These are phyloP conservation scores for Napeogenes sylphis DNA, from an alignment of 2,888 invertebrate genomes.

Conservation along the genomic window DNA sequence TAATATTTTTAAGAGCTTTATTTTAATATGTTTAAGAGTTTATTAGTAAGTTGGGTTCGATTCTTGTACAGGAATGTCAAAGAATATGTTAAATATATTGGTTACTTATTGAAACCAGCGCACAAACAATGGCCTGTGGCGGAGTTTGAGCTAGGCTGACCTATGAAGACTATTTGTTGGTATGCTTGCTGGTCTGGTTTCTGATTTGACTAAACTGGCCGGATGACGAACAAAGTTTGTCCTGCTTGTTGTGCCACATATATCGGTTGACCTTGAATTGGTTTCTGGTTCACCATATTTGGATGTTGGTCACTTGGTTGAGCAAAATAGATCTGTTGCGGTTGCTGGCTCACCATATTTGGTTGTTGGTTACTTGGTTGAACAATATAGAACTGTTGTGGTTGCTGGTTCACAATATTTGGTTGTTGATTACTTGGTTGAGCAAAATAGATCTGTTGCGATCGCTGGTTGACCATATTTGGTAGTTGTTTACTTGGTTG, in stretches of 20 bases:
- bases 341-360: slow-evolving; percentile 15
- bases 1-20: background rate
- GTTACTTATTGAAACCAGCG: slow-evolving; percentile 39
- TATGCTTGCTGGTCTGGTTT: slow-evolving; percentile 20
- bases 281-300: slow-evolving; percentile 17
- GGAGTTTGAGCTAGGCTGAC: slow-evolving; percentile 19
- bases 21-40: background rate
- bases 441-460: slow-evolving; percentile 19
- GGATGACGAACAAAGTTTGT: slow-evolving; percentile 22
- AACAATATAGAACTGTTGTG: too few species aligned
- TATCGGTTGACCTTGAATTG: slow-evolving; percentile 21
- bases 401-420: too few species aligned
- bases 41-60: slow-evolving; percentile 25
- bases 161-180: slow-evolving; percentile 21
- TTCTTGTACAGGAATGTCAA: slow-evolving; percentile 37
- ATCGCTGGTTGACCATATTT: slow-evolving; percentile 17
- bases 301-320: slow-evolving; percentile 27
- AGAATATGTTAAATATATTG: slow-evolving; percentile 17
- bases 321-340: slow-evolving; percentile 20
- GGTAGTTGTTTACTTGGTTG: slow-evolving; percentile 27
- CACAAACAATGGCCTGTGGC: slow-evolving; percentile 32
- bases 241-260: slow-evolving; percentile 19
- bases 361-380: too few species aligned
- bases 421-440: too few species aligned
- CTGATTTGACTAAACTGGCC: slow-evolving; percentile 22